These are phyloP conservation scores for Prinia subflava DNA, from an alignment of 2,113 vertebrate species.

Conservation along the genomic window DNA sequence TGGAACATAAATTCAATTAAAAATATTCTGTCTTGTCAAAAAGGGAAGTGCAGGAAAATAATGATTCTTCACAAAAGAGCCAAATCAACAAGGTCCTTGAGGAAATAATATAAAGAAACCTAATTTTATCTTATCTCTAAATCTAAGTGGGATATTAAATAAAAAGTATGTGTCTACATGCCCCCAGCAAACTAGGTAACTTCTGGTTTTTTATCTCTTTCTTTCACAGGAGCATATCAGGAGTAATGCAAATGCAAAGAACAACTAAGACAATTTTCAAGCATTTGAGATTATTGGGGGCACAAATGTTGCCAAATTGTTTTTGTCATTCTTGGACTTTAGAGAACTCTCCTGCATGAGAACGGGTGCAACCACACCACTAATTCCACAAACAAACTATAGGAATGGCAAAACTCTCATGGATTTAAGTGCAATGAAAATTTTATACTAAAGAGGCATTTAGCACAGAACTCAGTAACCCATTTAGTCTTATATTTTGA, in stretches of 20 bases:
- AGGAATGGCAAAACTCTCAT: background rate
- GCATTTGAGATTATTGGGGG: background rate
- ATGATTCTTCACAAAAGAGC: background rate
- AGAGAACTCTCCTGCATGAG: background rate
- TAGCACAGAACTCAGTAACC: background rate
- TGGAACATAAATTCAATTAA: background rate
- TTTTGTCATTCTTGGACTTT: background rate
- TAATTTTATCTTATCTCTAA: background rate
- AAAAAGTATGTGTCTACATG: background rate
- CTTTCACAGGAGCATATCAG: background rate
- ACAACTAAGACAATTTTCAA: background rate
- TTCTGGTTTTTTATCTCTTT: background rate
- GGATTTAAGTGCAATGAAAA: background rate
- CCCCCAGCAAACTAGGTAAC: background rate
- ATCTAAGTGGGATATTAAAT: background rate
- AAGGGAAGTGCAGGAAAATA: background rate
- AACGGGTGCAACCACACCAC: background rate
- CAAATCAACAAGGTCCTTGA: background rate
- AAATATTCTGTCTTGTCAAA: background rate
- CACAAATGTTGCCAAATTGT: background rate
- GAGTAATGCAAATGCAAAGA: background rate
- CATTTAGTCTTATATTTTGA: background rate
- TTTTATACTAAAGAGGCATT: background rate
- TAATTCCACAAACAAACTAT: background rate
- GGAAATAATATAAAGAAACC: background rate